These are phyloP conservation scores for Hydrolagus colliei DNA, from an alignment of 2,797 vertebrate species.

Conservation along the genomic window DNA sequence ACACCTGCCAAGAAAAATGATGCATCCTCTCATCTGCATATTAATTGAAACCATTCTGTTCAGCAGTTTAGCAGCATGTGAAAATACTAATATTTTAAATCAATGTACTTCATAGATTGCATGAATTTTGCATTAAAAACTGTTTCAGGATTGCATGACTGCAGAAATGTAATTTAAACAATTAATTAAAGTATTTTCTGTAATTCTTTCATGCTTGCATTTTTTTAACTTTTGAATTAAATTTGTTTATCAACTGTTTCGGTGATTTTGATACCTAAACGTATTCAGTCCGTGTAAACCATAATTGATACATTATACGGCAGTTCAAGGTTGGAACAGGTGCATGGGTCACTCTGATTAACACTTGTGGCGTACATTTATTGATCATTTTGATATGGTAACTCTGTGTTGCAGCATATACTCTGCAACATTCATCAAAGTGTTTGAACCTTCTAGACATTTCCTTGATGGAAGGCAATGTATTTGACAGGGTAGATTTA, in stretches of 20 bases:
- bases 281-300: neutral
- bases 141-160: neutral
- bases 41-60: neutral
- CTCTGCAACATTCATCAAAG: neutral
- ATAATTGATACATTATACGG: neutral
- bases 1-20: neutral
- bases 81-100: neutral
- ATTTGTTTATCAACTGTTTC: neutral
- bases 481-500: too few relatives aligned
- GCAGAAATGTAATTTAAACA: neutral
- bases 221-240: neutral
- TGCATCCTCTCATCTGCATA: neutral
- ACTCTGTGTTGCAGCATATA: neutral
- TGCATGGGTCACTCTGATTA: neutral
- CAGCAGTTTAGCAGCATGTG: neutral
- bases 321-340: neutral
- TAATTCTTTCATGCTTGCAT: neutral
- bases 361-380: too few relatives aligned
- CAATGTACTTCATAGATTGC: neutral
- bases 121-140: neutral
- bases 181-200: neutral
- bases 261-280: neutral
- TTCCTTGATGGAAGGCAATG: too few relatives aligned
- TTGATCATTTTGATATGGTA: neutral
- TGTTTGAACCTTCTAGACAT: neutral